Percentiles rank a stretch among this genome's conserved stretches.
Evolutionary conservation across 2,888 invertebrate species (phyloP).

Genomic region (Gerris lacustris): DNA sequence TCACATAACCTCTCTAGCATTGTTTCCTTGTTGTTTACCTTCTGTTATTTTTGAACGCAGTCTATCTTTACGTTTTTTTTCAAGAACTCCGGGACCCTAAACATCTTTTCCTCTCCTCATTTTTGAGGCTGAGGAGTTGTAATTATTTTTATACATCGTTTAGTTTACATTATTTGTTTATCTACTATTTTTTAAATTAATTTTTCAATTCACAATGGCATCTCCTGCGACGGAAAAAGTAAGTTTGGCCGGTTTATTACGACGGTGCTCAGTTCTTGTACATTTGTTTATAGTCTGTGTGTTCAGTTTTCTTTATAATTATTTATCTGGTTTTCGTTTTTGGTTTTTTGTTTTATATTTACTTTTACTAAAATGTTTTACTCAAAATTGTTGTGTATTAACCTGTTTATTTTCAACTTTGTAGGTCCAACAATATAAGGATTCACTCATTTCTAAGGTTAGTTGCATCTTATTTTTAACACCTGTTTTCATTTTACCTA

Average conservation of each 20-base stretch:
- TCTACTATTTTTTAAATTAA: not conserved
- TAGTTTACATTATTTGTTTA: not conserved
- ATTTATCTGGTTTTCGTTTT: not conserved
- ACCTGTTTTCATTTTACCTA: not conserved
- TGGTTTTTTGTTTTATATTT: not conserved
- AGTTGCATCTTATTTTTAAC: slow-evolving; percentile 21
- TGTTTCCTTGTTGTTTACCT: not conserved
- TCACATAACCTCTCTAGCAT: too few species aligned
- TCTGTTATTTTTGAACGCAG: not conserved
- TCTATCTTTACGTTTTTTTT: not conserved
- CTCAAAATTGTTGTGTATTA: not conserved
- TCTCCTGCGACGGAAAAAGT: slow-evolving; percentile 23
- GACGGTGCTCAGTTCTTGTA: not conserved
- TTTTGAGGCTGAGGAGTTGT: not conserved
- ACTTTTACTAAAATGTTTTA: not conserved
- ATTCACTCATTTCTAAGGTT: slow-evolving; percentile 67
- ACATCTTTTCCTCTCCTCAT: not conserved
- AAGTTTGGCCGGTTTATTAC: slow-evolving; percentile 11
- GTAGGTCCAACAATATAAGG: slow-evolving; percentile 83
- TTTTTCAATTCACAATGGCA: slow-evolving; percentile 17
- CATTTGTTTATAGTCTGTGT: too few species aligned
- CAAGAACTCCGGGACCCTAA: not conserved
- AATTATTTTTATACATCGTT: not conserved
- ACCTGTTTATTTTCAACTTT: slow-evolving; percentile 33
- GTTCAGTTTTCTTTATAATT: too few species aligned